Evolutionary conservation across 2,888 invertebrate genomes (phyloP), one percentile per base, ranked within the genome.

Genomic region (Leptopilina drosophilae): DNA sequence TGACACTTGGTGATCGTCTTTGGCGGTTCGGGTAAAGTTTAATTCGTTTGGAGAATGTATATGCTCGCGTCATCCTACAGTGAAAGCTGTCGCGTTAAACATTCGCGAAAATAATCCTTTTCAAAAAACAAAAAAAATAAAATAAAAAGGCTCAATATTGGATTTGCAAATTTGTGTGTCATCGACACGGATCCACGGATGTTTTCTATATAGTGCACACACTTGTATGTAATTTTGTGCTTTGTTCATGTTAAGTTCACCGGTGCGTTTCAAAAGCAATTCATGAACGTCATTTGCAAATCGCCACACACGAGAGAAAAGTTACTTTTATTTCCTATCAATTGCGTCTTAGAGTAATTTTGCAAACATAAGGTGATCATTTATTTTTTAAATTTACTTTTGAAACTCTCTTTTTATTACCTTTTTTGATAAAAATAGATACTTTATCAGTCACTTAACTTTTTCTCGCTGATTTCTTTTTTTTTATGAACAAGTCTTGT

Each of bases 1-100:
- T 90, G 90, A 90, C 90, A 90, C 88, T 89, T 86, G 87, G 84
- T 87, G 86, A 87, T 87, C 85, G 84, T 86, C 87, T 89, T 88
- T 85, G 85, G 87, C 86, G 87, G 87, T 87, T 87, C 83, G 77
- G 53, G 73, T 75, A 49, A 79, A 62, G 77, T 20, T 11, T 49
- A 49, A 78, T 77, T 81, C 64, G 77, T 64, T 33, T 49, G 20
- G 67, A 53, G 73, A 56, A 73, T 73, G 67, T 11, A 67, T 15
- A 46, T 67, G 49, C 15, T 15, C 78, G 77, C 75, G 78, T 79
- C 82, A 49, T 62, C 81, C n/a, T 20, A 33, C 3, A 80, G 82
- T 83, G 83, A 83, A 83, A 83, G 83, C 82, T 78, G 83, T 81
- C 77, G 26, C 49, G 33, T n/a, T 33, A 14, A 56, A 69, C 26